These are phyloP conservation scores for Lasiurus cinereus DNA, from an alignment of 2,113 vertebrate genomes.

Conservation along the genomic window DNA sequence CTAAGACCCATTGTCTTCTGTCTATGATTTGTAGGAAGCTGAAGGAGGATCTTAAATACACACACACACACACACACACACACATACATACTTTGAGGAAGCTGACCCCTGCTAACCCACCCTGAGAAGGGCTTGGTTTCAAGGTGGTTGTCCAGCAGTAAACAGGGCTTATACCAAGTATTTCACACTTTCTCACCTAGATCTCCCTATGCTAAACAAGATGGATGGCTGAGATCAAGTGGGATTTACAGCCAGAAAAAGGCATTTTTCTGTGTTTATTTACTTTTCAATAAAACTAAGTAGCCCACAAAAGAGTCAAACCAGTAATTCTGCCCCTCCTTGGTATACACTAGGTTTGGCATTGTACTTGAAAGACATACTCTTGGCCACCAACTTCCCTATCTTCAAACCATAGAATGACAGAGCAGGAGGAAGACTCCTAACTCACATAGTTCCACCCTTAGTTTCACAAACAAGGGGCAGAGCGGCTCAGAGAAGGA, in stretches of 20 bases:
- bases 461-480: slow-evolving; percentile 34
- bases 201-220: neutral
- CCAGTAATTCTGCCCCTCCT: neutral
- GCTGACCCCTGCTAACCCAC: neutral
- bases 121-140: neutral
- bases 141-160: neutral
- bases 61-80: too few relatives aligned
- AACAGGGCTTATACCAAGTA: neutral
- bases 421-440: slow-evolving; percentile 9
- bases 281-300: slow-evolving; percentile 61
- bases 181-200: neutral
- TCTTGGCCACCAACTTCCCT: slow-evolving; percentile 18
- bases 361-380: slow-evolving; percentile 8
- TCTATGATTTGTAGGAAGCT: neutral
- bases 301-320: slow-evolving; percentile 25
- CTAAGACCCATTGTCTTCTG: slow-evolving; percentile 11
- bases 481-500: slow-evolving; percentile 42
- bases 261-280: slow-evolving; percentile 48
- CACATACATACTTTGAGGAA: neutral
- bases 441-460: neutral
- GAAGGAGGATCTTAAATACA: neutral
- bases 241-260: neutral
- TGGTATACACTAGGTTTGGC: slow-evolving; percentile 1
- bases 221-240: slow-evolving; percentile 38
- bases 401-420: slow-evolving; percentile 2